A percentile compares a stretch with the other conserved stretches of the same genome.
These are phyloP conservation scores for Drosophila kohkoa DNA, from an alignment of 1,140 invertebrate species.

Conservation along the genomic window DNA sequence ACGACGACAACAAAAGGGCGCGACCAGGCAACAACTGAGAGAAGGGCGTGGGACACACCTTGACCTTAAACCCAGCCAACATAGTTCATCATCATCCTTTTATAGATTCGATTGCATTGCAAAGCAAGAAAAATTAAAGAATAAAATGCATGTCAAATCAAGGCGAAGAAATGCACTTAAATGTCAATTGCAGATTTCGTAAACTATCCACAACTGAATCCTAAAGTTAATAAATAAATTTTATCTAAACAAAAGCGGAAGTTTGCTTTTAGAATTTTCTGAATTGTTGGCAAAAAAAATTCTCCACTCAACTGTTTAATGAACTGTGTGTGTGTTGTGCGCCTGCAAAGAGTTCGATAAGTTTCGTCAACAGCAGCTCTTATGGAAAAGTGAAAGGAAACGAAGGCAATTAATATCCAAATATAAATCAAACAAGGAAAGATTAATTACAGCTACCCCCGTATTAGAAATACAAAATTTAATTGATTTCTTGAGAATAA, in stretches of 20 bases:
- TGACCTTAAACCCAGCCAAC: constrained; percentile 11
- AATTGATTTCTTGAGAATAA: constrained; percentile 2
- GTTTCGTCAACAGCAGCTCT: background rate
- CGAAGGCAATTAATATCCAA: constrained; percentile 1
- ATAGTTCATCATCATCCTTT: constrained; percentile 1
- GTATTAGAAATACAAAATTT: background rate
- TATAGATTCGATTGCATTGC: constrained; percentile 16
- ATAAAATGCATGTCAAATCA: too few relatives aligned
- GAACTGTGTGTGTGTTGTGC: constrained; percentile 4
- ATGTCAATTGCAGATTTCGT: too few relatives aligned
- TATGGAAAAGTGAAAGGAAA: constrained; percentile 2
- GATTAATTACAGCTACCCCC: background rate
- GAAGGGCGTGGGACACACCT: constrained; percentile 34
- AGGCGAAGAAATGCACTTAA: too few relatives aligned
- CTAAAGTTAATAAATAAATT: too few relatives aligned
- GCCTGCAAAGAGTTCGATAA: constrained; percentile 17
- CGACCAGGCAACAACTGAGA: background rate
- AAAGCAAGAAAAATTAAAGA: background rate
- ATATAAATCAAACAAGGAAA: background rate
- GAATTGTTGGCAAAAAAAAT: constrained; percentile 17
- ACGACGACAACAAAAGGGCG: constrained; percentile 18
- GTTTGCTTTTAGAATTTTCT: too few relatives aligned
- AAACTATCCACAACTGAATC: too few relatives aligned
- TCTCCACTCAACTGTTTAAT: constrained; percentile 13
- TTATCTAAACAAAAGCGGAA: too few relatives aligned